phyloP scores from a whole-genome alignment of 1,140 invertebrate genomes.

The Galendromus occidentalis region DNA sequence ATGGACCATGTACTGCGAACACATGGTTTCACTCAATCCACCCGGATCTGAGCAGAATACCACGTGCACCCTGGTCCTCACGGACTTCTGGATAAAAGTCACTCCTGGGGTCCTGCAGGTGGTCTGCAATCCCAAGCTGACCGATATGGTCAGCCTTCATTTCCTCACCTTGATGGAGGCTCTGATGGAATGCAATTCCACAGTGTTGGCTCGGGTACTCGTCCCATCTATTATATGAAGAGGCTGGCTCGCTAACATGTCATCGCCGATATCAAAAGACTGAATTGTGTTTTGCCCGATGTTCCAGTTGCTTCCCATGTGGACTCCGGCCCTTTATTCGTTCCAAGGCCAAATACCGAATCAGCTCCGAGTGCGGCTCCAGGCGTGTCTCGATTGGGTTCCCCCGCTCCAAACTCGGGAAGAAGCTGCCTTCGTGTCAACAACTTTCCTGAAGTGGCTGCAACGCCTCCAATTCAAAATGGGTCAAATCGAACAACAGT shows the following conservation, averaged over 20 bases:
- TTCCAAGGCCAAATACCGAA: slow-evolving; percentile 49
- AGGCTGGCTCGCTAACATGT: no score
- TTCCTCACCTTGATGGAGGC: slow-evolving; percentile 88
- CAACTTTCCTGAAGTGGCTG: slow-evolving; percentile 54
- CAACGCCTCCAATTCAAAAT: slow-evolving; percentile 90
- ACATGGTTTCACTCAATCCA: slow-evolving; percentile 42
- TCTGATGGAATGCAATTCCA: slow-evolving; percentile 80
- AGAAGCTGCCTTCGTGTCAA: slow-evolving; percentile 24
- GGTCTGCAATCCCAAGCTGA: slow-evolving; percentile 79
- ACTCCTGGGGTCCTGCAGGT: slow-evolving; percentile 84
- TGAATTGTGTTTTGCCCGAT: no score
- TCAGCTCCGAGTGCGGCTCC: slow-evolving; percentile 68
- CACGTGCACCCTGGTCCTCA: slow-evolving; percentile 40
- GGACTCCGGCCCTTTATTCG: slow-evolving; percentile 70
- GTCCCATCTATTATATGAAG: no score
- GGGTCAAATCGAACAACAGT: slow-evolving; percentile 89
- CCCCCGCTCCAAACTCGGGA: slow-evolving; percentile 28
- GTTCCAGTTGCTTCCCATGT: slow-evolving; percentile 36
- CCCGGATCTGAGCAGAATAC: slow-evolving; percentile 31
- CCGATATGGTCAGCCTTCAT: slow-evolving; percentile 92
- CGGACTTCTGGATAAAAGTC: slow-evolving; percentile 94
- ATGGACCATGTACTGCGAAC: slow-evolving; percentile 96
- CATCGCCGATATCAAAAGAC: no score
- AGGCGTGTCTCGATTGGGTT: slow-evolving; percentile 56
- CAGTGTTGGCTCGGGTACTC: slow-evolving; percentile 55